Evolutionary conservation across 2,888 invertebrate species (phyloP), one percentile per base, ranked within the genome.

Genomic region (Hemithea aestivaria): DNA sequence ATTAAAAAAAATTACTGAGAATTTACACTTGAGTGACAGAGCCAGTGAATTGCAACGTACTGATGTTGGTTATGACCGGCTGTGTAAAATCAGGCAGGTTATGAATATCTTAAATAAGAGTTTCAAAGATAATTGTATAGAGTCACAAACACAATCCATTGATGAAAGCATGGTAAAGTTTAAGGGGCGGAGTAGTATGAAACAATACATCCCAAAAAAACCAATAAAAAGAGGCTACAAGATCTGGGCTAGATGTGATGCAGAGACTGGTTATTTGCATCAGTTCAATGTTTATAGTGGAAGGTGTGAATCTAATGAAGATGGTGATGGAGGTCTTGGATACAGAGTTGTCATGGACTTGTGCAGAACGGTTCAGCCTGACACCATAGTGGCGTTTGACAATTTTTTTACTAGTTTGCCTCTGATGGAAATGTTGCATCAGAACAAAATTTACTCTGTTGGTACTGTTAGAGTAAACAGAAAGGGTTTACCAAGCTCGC

Each of bases 1-100:
- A 31, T 54, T 49, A 24, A 46, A 52, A 36, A 51, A 54, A 42
- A 43, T 48, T 7, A 41, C 40, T 16, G 47, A 54, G 47, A 51
- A 51, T 31, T 26, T 56, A 7, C 54, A 54, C 31, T 11, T 45
- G 22, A 46, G 37, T 35, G 38, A 55, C 28, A 47, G 40, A 38
- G 33, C 29, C 22, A 39, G 25, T 26, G 48, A 45, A 35, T 26
- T 45, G 26, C 36, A 38, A 29, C 37, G 40, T 11, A 34, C 20
- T 21, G 33, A 44, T 26, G 34, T 44, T 10, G 36, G 39, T 2
- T 45, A 45, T 40, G 55, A 55, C 29, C 51, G 49, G 44, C 48
- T 53, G 26, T 40, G 39, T 26, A 52, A 54, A 49, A 30, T 52
- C 27, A 28, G 50, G 39, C 47, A 45, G 31, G 10, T 44, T 33